Conservation (phyloP, 2,888 invertebrate genomes). For the Chouioia cunea region DNA sequence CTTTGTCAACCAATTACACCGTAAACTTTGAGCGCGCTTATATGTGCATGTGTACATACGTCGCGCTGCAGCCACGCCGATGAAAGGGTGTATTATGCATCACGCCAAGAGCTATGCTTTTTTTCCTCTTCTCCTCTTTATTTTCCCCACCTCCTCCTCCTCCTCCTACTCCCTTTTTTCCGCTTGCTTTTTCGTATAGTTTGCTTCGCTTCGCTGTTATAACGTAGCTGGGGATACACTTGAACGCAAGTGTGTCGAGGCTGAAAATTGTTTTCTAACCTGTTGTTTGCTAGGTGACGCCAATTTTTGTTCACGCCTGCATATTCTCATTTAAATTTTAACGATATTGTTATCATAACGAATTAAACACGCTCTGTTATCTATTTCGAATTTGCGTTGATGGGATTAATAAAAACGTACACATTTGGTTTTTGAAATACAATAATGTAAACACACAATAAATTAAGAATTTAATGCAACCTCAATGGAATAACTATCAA, state of each 20-base stretch:
- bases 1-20: constrained; percentile 46
- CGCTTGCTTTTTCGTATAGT: background rate
- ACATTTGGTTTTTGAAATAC: too few relatives aligned
- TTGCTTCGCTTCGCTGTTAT: background rate
- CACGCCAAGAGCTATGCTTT: background rate
- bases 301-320: too few relatives aligned
- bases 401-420: too few relatives aligned
- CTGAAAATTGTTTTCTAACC: constrained; percentile 41
- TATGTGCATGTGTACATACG: background rate
- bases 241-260: constrained; percentile 25
- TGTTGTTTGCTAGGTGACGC: background rate
- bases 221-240: background rate
- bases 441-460: too few relatives aligned
- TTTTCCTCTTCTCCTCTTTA: constrained; percentile 1
- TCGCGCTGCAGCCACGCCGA: background rate
- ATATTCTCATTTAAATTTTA: constrained; percentile 6
- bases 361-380: too few relatives aligned
- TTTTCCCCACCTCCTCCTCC: background rate
- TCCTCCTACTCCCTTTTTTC: background rate
- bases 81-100: constrained; percentile 12
- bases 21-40: constrained; percentile 28
- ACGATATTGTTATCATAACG: constrained; percentile 14
- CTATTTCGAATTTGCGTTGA: too few relatives aligned
- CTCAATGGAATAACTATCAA: too few relatives aligned
- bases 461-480: too few relatives aligned